These are phyloP conservation scores for Porphyrio hochstetteri DNA, from an alignment of 2,113 vertebrate genomes.

Conservation along the genomic window DNA sequence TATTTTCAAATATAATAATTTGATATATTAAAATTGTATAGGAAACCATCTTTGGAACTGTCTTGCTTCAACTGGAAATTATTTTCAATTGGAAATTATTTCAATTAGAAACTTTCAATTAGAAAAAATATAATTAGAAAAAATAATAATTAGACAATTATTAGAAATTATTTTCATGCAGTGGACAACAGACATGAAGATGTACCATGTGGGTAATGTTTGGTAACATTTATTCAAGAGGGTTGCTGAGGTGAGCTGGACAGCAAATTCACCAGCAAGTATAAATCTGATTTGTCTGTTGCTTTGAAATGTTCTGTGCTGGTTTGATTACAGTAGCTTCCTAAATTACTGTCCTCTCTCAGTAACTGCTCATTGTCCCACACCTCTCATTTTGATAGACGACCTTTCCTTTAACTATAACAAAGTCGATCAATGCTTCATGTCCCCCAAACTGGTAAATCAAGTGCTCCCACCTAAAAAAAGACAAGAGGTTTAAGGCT, in stretches of 20 bases:
- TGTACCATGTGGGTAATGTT: background rate
- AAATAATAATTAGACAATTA: too few relatives aligned
- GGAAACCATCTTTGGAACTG: background rate
- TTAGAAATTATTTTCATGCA: background rate
- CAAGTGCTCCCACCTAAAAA: conserved; percentile 93
- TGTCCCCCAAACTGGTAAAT: conserved; percentile 97
- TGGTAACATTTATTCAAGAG: conserved; percentile 28
- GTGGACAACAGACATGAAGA: background rate
- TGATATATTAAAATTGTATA: background rate
- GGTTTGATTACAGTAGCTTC: background rate
- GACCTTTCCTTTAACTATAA: conserved; percentile 88
- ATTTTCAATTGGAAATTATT: background rate
- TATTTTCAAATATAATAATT: background rate
- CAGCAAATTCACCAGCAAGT: background rate
- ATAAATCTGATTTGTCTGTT: background rate
- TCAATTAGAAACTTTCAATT: background rate
- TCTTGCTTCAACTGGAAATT: background rate
- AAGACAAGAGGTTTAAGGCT: conserved; percentile 29
- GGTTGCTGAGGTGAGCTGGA: background rate
- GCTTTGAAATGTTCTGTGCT: background rate
- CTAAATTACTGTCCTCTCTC: background rate
- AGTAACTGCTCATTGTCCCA: conserved; percentile 62
- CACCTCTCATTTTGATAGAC: conserved; percentile 80
- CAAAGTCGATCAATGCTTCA: conserved; percentile 86
- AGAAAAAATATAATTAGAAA: background rate